Conservation (phyloP, 2,113 vertebrate species). For the Podarcis raffonei region DNA sequence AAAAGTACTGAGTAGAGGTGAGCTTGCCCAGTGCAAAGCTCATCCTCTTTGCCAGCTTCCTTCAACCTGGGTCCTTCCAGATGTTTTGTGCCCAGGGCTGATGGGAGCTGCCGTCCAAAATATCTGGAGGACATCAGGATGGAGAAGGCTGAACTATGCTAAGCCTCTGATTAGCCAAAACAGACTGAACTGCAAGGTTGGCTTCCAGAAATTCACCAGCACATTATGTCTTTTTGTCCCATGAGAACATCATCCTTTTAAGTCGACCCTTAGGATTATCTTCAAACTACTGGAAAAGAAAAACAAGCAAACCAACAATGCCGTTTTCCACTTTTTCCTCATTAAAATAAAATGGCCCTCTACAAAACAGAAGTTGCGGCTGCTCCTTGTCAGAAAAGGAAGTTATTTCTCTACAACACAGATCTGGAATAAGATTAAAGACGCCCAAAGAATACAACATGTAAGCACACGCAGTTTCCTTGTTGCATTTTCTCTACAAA, state of each 20-base stretch:
- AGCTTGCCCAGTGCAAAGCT: no score
- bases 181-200: no score
- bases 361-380: background rate
- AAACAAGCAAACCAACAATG: background rate
- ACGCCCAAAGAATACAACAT: background rate
- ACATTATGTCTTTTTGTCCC: background rate
- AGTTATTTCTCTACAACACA: background rate
- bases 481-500: background rate
- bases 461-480: background rate
- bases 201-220: background rate
- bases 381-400: background rate
- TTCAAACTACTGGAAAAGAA: background rate
- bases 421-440: background rate
- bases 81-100: no score
- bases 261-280: background rate
- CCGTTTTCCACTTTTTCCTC: background rate
- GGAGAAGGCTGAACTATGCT: no score
- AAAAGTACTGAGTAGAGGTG: no score
- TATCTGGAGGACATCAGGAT: no score
- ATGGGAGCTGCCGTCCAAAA: no score
- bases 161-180: no score
- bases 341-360: background rate
- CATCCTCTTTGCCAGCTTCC: no score
- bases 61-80: no score
- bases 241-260: background rate